Percentiles rank a stretch among this genome's conserved stretches.
Conservation (phyloP, 1,140 invertebrate genomes). For the Diabrotica virgifera region DNA sequence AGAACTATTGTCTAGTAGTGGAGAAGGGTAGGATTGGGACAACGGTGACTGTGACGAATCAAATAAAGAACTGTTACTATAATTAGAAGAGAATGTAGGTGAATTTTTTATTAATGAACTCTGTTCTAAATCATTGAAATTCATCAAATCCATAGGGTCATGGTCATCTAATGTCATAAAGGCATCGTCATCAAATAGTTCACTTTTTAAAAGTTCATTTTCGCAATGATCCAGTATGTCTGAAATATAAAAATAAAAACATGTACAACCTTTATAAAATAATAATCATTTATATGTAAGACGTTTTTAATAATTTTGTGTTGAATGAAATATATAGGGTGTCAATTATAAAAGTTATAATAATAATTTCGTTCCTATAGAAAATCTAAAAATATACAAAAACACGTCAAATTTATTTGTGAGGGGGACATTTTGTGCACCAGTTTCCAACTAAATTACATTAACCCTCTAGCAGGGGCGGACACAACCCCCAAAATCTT, state of each 20-base stretch:
- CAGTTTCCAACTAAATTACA: no score
- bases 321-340: no score
- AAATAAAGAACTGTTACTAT: conserved; percentile 11
- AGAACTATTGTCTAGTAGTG: conserved; percentile 4
- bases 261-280: no score
- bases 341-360: no score
- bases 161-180: conserved; percentile 41
- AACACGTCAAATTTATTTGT: no score
- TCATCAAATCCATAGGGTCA: conserved; percentile 40
- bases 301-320: not conserved
- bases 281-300: conserved; percentile 8
- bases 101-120: conserved; percentile 32
- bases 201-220: conserved; percentile 42
- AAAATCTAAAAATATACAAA: no score
- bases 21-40: conserved; percentile 3
- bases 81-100: conserved; percentile 20
- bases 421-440: no score
- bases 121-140: conserved; percentile 28
- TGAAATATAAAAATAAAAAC: conserved; percentile 31
- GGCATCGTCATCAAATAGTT: conserved; percentile 43
- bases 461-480: no score
- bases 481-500: no score
- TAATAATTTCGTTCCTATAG: no score
- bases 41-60: conserved; percentile 25
- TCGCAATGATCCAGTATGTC: conserved; percentile 46